A percentile compares a stretch with the other conserved stretches of the same genome.
These are phyloP conservation scores for Cistogaster globosa DNA, from an alignment of 2,888 invertebrate genomes.

Conservation along the genomic window DNA sequence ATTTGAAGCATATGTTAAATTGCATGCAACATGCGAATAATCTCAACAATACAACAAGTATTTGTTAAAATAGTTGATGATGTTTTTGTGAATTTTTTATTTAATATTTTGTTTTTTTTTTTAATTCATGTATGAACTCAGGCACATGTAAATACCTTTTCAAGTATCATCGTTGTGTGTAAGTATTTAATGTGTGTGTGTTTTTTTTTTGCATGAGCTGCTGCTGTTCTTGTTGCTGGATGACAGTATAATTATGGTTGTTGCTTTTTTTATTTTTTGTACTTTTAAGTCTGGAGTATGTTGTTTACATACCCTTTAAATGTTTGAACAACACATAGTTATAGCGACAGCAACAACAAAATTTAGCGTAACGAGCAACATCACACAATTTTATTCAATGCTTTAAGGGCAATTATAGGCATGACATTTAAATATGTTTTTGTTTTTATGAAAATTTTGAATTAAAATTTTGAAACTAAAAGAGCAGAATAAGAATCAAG, in stretches of 20 bases:
- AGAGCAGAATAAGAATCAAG: neutral
- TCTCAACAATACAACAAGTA: slow-evolving; percentile 63
- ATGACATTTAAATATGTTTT: slow-evolving; percentile 22
- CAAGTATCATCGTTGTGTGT: slow-evolving; percentile 58
- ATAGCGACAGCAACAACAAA: slow-evolving; percentile 43
- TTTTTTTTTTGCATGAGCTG: slow-evolving; percentile 34
- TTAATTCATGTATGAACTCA: slow-evolving; percentile 20
- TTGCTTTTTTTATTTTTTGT: slow-evolving; percentile 23
- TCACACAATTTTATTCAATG: slow-evolving; percentile 47
- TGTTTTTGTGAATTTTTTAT: slow-evolving; percentile 30
- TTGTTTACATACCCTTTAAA: slow-evolving; percentile 69
- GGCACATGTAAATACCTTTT: slow-evolving; percentile 42
- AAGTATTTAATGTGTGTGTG: slow-evolving; percentile 49
- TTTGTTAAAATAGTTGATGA: slow-evolving; percentile 54
- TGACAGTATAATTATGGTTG: slow-evolving; percentile 67
- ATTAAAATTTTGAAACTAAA: slow-evolving; percentile 29
- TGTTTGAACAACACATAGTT: slow-evolving; percentile 47
- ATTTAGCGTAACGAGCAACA: slow-evolving; percentile 45
- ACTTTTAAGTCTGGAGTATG: slow-evolving; percentile 61
- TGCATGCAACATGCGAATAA: slow-evolving; percentile 72
- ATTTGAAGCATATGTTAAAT: slow-evolving; percentile 68
- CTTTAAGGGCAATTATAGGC: slow-evolving; percentile 45
- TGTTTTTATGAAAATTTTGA: slow-evolving; percentile 27
- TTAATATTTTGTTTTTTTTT: slow-evolving; percentile 8
- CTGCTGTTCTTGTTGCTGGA: slow-evolving; percentile 59